These are phyloP conservation scores for Notocelia uddmanniana DNA, from an alignment of 2,888 invertebrate species.

Conservation along the genomic window DNA sequence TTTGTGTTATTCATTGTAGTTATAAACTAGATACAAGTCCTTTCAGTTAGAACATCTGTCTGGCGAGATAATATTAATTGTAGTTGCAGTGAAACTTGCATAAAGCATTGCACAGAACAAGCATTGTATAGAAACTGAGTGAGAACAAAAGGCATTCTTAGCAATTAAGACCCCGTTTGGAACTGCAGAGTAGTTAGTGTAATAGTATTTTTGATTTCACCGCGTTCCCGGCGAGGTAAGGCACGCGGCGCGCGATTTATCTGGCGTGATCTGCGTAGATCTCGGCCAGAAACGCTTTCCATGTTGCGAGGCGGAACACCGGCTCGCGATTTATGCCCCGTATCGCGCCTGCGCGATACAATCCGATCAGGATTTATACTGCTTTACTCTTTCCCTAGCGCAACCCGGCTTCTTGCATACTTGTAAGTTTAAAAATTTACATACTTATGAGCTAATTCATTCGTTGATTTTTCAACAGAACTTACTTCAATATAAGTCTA, in stretches of 20 bases:
- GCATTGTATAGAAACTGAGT: constrained; percentile 36
- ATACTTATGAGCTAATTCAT: background rate
- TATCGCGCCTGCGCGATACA: constrained; percentile 59
- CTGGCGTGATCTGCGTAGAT: constrained; percentile 67
- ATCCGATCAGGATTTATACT: constrained; percentile 64
- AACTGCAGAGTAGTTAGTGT: constrained; percentile 35
- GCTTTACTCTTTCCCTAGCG: constrained; percentile 49
- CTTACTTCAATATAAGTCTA: too few relatives aligned
- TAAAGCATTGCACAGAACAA: constrained; percentile 36
- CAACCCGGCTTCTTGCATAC: constrained; percentile 46
- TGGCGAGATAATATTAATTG: constrained; percentile 36
- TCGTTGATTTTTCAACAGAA: too few relatives aligned
- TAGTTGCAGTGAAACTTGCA: constrained; percentile 37
- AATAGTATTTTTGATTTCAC: constrained; percentile 55
- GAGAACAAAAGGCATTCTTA: constrained; percentile 41
- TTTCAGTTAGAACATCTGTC: constrained; percentile 27
- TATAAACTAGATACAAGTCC: constrained; percentile 14
- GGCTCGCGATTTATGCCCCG: constrained; percentile 66
- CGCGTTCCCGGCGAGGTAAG: constrained; percentile 55
- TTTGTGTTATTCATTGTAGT: constrained; percentile 18
- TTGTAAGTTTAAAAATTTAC: constrained; percentile 3
- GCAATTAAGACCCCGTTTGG: constrained; percentile 37
- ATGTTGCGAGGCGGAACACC: constrained; percentile 73
- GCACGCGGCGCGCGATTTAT: constrained; percentile 66
- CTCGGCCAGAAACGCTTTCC: constrained; percentile 74